Conservation (phyloP, 2,797 vertebrate species). For the Anolis apletophallus region DNA sequence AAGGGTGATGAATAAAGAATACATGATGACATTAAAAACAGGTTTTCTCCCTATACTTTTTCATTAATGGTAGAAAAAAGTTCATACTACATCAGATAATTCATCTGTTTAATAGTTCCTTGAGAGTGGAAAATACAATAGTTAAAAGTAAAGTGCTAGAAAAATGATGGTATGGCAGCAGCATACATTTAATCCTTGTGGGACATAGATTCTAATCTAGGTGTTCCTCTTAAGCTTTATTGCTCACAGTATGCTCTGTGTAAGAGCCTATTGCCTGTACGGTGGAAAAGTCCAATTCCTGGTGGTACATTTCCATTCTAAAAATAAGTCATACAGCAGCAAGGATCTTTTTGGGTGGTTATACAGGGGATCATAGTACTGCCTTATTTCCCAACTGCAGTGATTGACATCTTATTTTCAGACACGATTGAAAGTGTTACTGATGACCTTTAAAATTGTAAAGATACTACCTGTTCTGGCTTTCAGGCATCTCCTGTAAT, state of each 20-base stretch:
- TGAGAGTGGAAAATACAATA: not conserved
- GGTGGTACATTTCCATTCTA: not conserved
- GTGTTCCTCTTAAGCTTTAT: not conserved
- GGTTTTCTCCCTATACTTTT: slow-evolving; percentile 35
- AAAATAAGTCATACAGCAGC: not conserved
- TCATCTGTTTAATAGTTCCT: not conserved
- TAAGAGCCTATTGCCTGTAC: not conserved
- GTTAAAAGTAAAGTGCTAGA: not conserved
- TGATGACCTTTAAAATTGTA: not conserved
- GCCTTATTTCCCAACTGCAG: not conserved
- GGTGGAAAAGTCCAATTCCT: not conserved
- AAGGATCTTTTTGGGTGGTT: not conserved
- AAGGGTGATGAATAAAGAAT: slow-evolving; percentile 62
- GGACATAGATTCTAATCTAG: not conserved
- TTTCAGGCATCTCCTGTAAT: not conserved
- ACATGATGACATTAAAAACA: slow-evolving; percentile 14
- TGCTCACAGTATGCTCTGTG: not conserved
- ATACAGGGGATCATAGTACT: not conserved
- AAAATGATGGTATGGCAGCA: not conserved
- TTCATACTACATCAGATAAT: slow-evolving; percentile 30
- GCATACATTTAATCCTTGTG: fast-evolving
- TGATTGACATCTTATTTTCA: not conserved
- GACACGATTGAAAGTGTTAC: not conserved
- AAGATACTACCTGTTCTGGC: not conserved
- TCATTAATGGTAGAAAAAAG: slow-evolving; percentile 38